A percentile compares a stretch with the other conserved stretches of the same genome.
Evolutionary conservation across 2,888 invertebrate species (phyloP).

Genomic region (Cephus spinipes): DNA sequence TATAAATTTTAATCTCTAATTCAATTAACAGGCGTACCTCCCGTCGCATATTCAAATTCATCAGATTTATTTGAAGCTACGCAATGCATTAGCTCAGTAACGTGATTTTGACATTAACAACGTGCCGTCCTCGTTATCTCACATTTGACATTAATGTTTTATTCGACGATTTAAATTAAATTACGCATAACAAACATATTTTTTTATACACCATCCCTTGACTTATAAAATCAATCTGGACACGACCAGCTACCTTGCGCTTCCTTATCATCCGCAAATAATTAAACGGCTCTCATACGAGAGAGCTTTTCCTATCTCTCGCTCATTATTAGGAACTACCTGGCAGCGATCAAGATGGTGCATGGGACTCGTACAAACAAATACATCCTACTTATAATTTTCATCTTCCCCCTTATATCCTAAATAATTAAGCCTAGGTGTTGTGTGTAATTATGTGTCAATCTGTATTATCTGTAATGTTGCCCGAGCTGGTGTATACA

Average conservation of each 20-base stretch:
- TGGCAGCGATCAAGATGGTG: conserved; percentile 52
- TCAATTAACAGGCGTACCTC: conserved; percentile 38
- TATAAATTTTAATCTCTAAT: conserved; percentile 42
- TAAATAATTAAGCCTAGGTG: conserved; percentile 48
- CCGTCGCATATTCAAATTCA: neutral
- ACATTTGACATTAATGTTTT: conserved; percentile 35
- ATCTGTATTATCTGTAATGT: no score
- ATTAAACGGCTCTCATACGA: conserved; percentile 27
- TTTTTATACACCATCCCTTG: conserved; percentile 36
- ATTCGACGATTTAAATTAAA: conserved; percentile 56
- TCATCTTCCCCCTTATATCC: conserved; percentile 43
- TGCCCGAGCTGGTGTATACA: no score
- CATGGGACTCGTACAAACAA: conserved; percentile 45
- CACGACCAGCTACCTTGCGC: conserved; percentile 39
- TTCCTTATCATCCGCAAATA: conserved; percentile 30
- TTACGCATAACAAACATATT: conserved; percentile 54
- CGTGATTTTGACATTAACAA: conserved; percentile 1
- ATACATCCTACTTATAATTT: conserved; percentile 42
- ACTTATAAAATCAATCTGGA: conserved; percentile 40
- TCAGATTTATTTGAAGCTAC: no score
- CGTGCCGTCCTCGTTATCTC: neutral
- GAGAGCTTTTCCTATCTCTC: no score
- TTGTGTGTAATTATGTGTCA: conserved; percentile 27
- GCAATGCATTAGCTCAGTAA: no score
- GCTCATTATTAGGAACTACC: conserved; percentile 48